Evolutionary conservation across 1,140 invertebrate genomes (phyloP), one percentile per base, ranked within the genome.

Genomic region (Sitodiplosis mosellana): DNA sequence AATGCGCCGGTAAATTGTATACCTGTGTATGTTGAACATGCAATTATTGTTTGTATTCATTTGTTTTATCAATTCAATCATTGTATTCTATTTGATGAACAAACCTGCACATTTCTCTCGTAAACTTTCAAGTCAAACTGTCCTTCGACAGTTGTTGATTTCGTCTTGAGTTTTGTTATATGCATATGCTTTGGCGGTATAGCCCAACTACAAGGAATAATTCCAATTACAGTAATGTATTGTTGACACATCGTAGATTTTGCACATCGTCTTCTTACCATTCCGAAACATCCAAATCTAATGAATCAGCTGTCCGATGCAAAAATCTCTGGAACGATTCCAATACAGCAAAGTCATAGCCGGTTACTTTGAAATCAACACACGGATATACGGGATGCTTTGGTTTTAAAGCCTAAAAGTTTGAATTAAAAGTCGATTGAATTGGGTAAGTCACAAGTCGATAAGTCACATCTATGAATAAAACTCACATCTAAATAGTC

Each of bases 261-360:
- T n/a, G n/a, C 27, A 27, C 27, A 15, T 12, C 10, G 17, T 40
- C 45, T 41, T 49, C 40, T 57, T 66, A 85, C 81, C 78, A 71
- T 47, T 87, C 77, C 52, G 80, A 77, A 33, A 88, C 74, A 54
- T 84, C 76, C 48, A 91, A 63, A 33, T 81, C 78, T 68, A 92
- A 70, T 45, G 72, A 67, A 55, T 78, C 72, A 27, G 81, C 77
- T 52, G 84, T 63, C 55, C 73, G 75, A 55, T 88, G 77, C 44
- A 91, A 67, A 56, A 80, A 80, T 55, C 72, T 76, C 61, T 85
- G 84, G 59, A 77, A 90, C 54, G 66, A 76, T 67, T 93, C 87
- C 40, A 93, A 59, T 10, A 85, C 55, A 11, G 82, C 72, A 66
- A 74, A 93, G 60, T 87, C 80, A 58, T 89, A 88, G 4, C 86